Base-by-base conservation (phyloP, 2,797 vertebrate genomes). In the Amphiprion clarkii region DNA sequence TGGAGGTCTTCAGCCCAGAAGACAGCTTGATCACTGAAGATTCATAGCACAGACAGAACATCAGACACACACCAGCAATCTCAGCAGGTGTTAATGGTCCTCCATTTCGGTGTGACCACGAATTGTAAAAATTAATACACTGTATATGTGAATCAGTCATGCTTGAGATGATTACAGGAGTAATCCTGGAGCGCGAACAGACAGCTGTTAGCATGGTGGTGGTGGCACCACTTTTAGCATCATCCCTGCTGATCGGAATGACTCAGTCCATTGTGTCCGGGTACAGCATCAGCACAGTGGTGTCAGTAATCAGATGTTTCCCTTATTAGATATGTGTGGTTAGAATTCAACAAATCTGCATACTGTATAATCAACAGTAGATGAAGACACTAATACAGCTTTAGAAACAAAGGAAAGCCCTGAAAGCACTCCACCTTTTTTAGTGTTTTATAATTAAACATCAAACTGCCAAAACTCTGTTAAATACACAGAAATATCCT, bases 161-260 rank as follows among this genome's bases (percentile, higher is more conserved):
- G 70, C 19, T 69, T 53, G 67, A 87, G 78, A 85, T 80, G 83
- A 83, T 82, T 79, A 81, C 82, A 85, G 82, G 67, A 68, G 80
- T 71, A 68, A 27, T 27, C 76, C 55, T 56, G 61, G 75, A 33
- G 31, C 73, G 57, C 70, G 19, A 36, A 84, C 13, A 71, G 76
- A 83, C 57, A 83, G 74, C 76, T 70, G 46, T 48, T 72, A 52
- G 69, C 54, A 33, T 9, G 13, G 63, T 49, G 74, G 68, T 11
- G 40, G 60, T 3, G 31, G 67, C 68, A 52, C 51, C 71, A 68
- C 73, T 76, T 39, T 71, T 71, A 80, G 73, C 6, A 64, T 62
- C 69, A 59, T 78, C 67, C 65, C 68, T 16, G 81, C 49, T 1
- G 44, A 66, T 67, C 23, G 51, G 55, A 27, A 53, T 46, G 80